Base-by-base conservation (phyloP, 2,113 vertebrate genomes). In the Pedetes capensis region DNA sequence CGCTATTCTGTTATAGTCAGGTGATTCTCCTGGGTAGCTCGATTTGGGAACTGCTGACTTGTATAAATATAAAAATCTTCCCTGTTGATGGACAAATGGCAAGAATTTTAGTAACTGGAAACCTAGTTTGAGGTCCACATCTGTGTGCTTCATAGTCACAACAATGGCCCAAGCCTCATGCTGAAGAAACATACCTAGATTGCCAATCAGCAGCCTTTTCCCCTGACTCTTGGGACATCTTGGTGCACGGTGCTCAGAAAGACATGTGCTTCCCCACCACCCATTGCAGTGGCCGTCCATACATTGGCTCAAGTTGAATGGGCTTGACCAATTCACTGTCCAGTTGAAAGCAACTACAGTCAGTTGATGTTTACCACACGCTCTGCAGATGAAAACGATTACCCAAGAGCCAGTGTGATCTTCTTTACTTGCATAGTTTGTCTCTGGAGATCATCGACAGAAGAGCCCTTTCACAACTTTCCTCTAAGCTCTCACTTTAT, bases 291-390 rank as follows among this genome's bases (percentile, higher is more conserved):
- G 55, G 63, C 87, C n/a, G 0, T 68, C 91, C 72, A 3, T 5
- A n/a, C 25, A 0, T 3, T 79, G 92, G 89, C 82, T 75, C 12
- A 42, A 87, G 23, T 64, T 64, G n/a, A 80, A 83, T 76, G 69
- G 57, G 27, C 39, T 59, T 74, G 68, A 90, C 78, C 68, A 53
- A 32, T n/a, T 74, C 85, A n/a, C 61, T 88, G 68, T 66, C 83
- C 42, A 3, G 44, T 51, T 72, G 79, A 95, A 88, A 95, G 78
- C 78, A 69, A 8, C 87, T 42, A 1, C 14, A 68, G 78, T 75
- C 92, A 80, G 87, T 87, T 90, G 84, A 87, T 96, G 94, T 95
- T 97, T 96, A 91, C 88, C 72, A 78, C 79, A 92, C 71, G 14
- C 72, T 85, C 57, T 51, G 74, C 47, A 91, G 82, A 89, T 93